These are phyloP conservation scores for Thripadectes ignobilis DNA, from an alignment of 2,797 vertebrate species.

Conservation along the genomic window DNA sequence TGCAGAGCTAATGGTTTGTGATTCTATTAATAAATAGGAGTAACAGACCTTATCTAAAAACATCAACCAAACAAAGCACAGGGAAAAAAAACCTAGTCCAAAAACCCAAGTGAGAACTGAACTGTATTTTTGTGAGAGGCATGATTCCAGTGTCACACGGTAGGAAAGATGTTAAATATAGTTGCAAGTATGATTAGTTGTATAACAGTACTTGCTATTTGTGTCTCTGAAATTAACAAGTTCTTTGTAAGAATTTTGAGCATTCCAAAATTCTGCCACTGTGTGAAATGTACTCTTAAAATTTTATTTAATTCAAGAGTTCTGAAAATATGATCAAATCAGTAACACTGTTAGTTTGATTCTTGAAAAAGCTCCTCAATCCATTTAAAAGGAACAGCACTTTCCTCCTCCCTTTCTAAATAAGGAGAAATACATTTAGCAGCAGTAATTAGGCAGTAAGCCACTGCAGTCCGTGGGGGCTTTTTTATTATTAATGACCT, in stretches of 20 bases:
- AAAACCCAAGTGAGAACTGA: neutral
- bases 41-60: neutral
- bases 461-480: neutral
- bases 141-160: neutral
- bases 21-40: neutral
- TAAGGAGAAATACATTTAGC: conserved; percentile 16
- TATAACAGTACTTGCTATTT: conserved; percentile 43
- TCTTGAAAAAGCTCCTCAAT: neutral
- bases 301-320: neutral
- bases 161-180: conserved; percentile 48
- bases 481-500: conserved; percentile 30
- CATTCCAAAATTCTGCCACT: conserved; percentile 4
- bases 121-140: conserved; percentile 7
- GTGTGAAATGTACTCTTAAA: neutral
- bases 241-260: neutral
- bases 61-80: neutral
- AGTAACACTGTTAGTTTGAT: neutral
- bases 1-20: neutral
- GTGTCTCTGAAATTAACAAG: conserved; percentile 18
- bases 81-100: neutral
- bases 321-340: neutral
- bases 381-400: neutral
- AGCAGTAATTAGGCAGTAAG: conserved; percentile 46
- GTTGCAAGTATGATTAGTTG: conserved; percentile 26
- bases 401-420: conserved; percentile 1